Base-by-base conservation (phyloP, 2,113 vertebrate species). In the Dascyllus trimaculatus region DNA sequence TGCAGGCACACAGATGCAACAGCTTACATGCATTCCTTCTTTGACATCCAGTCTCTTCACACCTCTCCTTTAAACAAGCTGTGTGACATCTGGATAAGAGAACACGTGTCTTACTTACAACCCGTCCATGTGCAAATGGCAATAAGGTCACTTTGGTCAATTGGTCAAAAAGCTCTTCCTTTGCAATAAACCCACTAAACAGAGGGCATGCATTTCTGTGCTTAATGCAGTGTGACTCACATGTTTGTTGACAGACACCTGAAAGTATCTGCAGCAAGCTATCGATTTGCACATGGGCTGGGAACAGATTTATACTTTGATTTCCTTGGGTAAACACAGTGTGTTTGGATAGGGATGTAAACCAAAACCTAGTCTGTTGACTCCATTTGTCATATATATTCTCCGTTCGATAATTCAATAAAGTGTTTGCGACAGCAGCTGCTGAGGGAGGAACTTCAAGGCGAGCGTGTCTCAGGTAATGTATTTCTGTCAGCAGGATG, bases 301-400 rank as follows among this genome's bases (percentile, higher is more conserved):
- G 78, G 57, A 82, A 80, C 85, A 93, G 89, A 94, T 94, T 92
- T 93, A 92, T 89, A 81, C 85, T 88, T 90, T 90, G 87, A 92
- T 90, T 92, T 92, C 88, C 89, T 65, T 19, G 64, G 69, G 86
- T 83, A 91, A 91, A 90, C 86, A 86, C 84, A 46, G 35, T 74
- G 67, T 86, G 86, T 92, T 92, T 91, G 85, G 89, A 86, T 82
- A 89, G 74, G 84, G 79, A 91, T 91, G 87, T 91, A 93, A 91
- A 92, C 86, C 89, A 88, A 87, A 85, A 91, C 85, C 86, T 64
- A 67, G 89, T 78, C 91, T 90, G 93, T 88, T 91, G 90, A 88
- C 89, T 92, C 89, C 81, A 89, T 93, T 93, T 87, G 91, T 91
- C 92, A 93, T 91, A 93, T 91, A 94, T 92, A 89, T 88, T 82